Evolutionary conservation across 1,140 invertebrate species (phyloP).

Genomic region (Dendroctonus valens): DNA sequence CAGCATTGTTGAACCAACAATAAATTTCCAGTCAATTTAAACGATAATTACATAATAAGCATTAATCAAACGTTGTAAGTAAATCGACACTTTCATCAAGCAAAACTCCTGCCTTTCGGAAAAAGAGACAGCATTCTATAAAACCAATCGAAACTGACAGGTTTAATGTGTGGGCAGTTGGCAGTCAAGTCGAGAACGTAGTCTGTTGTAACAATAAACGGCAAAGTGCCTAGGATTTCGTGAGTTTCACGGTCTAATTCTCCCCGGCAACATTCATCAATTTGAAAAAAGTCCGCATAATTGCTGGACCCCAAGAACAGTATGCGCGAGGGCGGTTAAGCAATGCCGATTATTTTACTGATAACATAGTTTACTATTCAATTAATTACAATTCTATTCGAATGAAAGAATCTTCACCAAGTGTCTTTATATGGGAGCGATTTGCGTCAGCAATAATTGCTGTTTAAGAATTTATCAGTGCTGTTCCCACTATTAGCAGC

Average conservation of each 20-base stretch:
- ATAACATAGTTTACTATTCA: not conserved
- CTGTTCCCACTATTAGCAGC: too few species aligned
- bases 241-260: conserved; percentile 33
- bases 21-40: too few species aligned
- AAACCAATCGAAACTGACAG: conserved; percentile 5
- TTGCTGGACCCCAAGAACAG: conserved; percentile 1
- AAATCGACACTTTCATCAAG: too few species aligned
- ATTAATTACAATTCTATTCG: too few species aligned
- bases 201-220: conserved; percentile 30
- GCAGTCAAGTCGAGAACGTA: conserved; percentile 4
- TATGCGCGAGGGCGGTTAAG: conserved; percentile 12
- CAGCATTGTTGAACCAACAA: too few species aligned
- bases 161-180: conserved; percentile 24
- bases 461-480: too few species aligned
- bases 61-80: too few species aligned
- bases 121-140: not conserved
- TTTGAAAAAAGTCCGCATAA: conserved; percentile 22
- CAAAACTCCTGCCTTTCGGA: too few species aligned
- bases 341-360: conserved; percentile 9
- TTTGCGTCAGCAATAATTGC: too few species aligned
- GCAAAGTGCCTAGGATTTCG: conserved; percentile 25
- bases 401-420: too few species aligned
- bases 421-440: too few species aligned
- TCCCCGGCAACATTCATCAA: conserved; percentile 23
- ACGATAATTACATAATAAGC: too few species aligned